Base-by-base conservation (phyloP, 2,113 vertebrate species). In the Upupa epops region DNA sequence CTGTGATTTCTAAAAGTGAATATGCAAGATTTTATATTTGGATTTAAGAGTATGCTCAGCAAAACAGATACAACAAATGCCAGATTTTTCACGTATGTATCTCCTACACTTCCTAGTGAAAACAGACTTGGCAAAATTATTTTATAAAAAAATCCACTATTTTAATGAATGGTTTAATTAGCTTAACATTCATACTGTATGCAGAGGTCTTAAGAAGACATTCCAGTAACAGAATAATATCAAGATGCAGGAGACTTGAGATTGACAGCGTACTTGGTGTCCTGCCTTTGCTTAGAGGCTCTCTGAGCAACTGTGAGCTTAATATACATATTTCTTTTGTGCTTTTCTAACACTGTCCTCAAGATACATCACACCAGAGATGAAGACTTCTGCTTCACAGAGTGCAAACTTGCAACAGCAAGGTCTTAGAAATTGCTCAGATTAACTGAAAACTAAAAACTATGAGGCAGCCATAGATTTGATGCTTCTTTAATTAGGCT, bases 91-190 rank as follows among this genome's bases (percentile, higher is more conserved):
- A 88, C 46, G 51, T 17, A 20, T 8, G 56, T 34, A 31, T 84
- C 45, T 95, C 58, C 46, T 36, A 68, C 17, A 74, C 40, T 95
- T 73, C 55, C 83, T 84, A 95, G 58, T 80, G 74, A 72, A 94
- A 94, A 92, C 5, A 22, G 51, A 61, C 26, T 49, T 77, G 46
- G 17, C 8, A 91, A 86, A 91, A 90, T 54, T 68, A 66, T 65
- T 80, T 68, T 51, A 69, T 86, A 8, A 63, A 63, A 36, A 75
- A 66, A 68, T 25, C 70, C 49, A 83, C 60, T 94, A 6, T 2
- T 89, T 75, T 84, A 5, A 34, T 60, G n/a, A 84, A 24, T 1
- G 15, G 20, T 86, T 71, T 88, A 54, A 71, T 80, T 52, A 78
- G 45, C 72, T 85, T 73, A 90, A 95, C 69, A 58, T 83, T 79